Percentiles rank a stretch among this genome's conserved stretches.
Conservation (phyloP, 2,888 invertebrate genomes). For the Troides oblongomaculatus region DNA sequence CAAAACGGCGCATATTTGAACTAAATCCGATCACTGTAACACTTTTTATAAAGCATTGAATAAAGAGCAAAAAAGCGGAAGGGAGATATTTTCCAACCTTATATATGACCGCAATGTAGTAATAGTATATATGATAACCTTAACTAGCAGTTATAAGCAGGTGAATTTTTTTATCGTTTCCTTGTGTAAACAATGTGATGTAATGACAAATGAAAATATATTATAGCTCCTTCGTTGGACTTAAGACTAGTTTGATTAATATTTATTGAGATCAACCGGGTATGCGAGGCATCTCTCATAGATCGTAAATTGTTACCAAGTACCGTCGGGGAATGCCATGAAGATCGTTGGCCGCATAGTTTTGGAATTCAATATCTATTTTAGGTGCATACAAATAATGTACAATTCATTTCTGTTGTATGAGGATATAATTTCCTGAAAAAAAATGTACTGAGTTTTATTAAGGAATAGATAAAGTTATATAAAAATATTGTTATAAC, state of each 20-base stretch:
- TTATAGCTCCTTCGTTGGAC: constrained; percentile 12
- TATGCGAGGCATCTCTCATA: constrained; percentile 20
- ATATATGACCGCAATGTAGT: no score
- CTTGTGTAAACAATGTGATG: no score
- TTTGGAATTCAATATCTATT: constrained; percentile 10
- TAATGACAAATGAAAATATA: neutral
- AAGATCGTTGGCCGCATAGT: constrained; percentile 18
- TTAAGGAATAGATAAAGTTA: neutral
- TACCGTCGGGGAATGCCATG: constrained; percentile 27
- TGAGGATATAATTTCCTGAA: no score
- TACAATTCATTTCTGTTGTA: neutral
- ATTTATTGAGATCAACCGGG: constrained; percentile 27
- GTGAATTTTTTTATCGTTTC: no score
- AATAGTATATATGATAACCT: no score
- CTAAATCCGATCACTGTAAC: no score
- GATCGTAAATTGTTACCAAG: constrained; percentile 28
- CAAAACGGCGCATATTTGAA: no score
- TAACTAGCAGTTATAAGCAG: no score
- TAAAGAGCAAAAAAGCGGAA: no score
- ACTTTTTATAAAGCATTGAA: no score
- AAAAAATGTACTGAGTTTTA: neutral
- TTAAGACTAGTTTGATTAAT: constrained; percentile 22
- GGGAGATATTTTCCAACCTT: no score
- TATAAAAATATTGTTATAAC: no score
- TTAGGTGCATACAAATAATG: constrained; percentile 1